Evolutionary conservation across 2,113 vertebrate genomes (phyloP).

Genomic region (Crotalus viridis): DNA sequence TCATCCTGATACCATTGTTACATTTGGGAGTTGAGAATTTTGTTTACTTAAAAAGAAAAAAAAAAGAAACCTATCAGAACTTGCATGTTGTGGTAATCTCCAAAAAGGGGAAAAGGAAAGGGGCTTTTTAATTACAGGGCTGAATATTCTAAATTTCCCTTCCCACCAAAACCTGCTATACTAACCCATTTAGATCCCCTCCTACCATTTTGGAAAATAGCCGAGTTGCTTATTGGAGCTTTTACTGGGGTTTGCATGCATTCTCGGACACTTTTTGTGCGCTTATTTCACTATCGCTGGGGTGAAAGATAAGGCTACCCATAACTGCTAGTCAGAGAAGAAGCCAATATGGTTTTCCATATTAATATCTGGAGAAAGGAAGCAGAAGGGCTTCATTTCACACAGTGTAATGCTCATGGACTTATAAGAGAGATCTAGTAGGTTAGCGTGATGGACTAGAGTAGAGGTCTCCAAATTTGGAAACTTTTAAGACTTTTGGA

Average conservation of each 20-base stretch:
- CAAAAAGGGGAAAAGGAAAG: background rate
- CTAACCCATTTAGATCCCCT: background rate
- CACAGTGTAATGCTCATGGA: background rate
- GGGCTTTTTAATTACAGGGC: accelerated
- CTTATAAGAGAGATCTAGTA: background rate
- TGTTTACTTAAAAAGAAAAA: background rate
- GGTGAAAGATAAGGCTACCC: background rate
- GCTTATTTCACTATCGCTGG: background rate
- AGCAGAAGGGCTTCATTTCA: background rate
- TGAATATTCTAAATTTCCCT: background rate
- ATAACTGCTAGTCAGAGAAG: background rate
- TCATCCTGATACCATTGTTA: background rate
- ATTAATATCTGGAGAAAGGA: background rate
- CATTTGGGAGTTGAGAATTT: background rate
- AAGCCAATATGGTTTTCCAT: background rate
- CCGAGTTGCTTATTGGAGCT: background rate
- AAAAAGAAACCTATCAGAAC: background rate
- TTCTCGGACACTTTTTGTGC: background rate
- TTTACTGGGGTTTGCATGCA: background rate
- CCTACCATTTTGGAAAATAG: background rate
- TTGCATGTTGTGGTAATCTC: background rate
- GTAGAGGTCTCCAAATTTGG: background rate
- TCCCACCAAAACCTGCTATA: background rate
- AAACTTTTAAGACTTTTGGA: background rate
- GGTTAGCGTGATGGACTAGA: background rate